Base-by-base conservation (phyloP, 2,888 invertebrate species). In the Trypoxylon attenuatum region DNA sequence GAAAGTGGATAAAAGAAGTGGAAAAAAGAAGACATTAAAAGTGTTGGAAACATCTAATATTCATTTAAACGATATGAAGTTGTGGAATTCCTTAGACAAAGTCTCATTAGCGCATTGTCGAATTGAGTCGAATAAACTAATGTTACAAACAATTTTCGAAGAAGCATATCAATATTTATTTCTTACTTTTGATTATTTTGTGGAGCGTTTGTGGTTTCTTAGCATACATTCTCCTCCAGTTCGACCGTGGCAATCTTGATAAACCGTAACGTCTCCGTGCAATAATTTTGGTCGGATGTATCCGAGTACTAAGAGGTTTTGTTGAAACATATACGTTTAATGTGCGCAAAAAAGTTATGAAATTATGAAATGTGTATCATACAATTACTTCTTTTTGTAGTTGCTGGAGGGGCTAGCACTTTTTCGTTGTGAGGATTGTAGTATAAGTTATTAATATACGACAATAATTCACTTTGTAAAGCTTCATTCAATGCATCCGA, bases 231-330 rank as follows among this genome's bases (percentile, higher is more conserved):
- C 57, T 15, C 78, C 81, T 16, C 80, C 84, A 8, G 77, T 76
- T 41, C 82, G 75, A 5, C 81, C 80, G 22, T 77, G 57, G 10
- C 72, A 73, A 13, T 82, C 77, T 57, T 83, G 82, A 58, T 83
- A 84, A 8, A 62, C 70, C 1, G 84, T 80, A 10, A 83, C 64
- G 56, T 55, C 38, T n/a, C 58, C 61, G 19, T 71, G 76, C 4
- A 81, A 64, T 21, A 59, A 45, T 57, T 70, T 69, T 8, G 78
- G 79, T 53, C 60, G 78, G 21, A 76, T 65, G 42, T 82, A 83
- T 10, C 82, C 83, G 22, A 77, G 63, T 6, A 84, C 84, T 84
- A 54, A 3, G 47, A 52, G 46, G 4, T 45, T 49, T 23, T n/a
- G n/a, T n/a, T n/a, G n/a, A n/a, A 4, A 1, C 10, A 43, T 19